Conservation (phyloP, 2,888 invertebrate genomes). For the Melinaea marsaeus region DNA sequence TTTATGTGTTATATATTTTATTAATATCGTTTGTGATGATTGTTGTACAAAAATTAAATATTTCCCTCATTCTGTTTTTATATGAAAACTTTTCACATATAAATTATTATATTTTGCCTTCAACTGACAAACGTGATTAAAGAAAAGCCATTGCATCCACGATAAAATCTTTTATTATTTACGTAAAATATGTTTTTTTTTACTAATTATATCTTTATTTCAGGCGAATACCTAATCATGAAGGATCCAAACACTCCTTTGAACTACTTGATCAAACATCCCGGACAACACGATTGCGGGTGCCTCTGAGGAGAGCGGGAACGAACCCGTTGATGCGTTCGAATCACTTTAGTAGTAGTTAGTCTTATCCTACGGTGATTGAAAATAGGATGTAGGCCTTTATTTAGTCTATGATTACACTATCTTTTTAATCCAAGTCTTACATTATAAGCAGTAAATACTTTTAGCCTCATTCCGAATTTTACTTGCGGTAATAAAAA, state of each 20-base stretch:
- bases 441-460: conserved; percentile 59
- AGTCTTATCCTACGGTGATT: conserved; percentile 60
- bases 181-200: too few relatives aligned
- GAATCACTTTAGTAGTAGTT: conserved; percentile 59
- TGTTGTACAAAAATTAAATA: too few relatives aligned
- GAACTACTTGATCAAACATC: conserved; percentile 96
- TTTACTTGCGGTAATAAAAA: conserved; percentile 33
- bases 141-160: too few relatives aligned
- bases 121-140: too few relatives aligned
- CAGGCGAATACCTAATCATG: conserved; percentile 94
- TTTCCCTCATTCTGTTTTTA: too few relatives aligned
- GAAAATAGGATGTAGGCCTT: conserved; percentile 47
- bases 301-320: conserved; percentile 92
- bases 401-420: conserved; percentile 42
- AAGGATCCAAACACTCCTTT: conserved; percentile 99
- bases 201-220: too few relatives aligned
- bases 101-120: too few relatives aligned
- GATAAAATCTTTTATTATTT: too few relatives aligned
- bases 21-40: too few relatives aligned
- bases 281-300: conserved; percentile 99
- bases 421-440: conserved; percentile 43
- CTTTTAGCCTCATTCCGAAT: conserved; percentile 55
- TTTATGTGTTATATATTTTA: too few relatives aligned
- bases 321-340: conserved; percentile 77
- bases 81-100: too few relatives aligned